Conservation (phyloP, 2,888 invertebrate genomes). For the Diaphora mendica region DNA sequence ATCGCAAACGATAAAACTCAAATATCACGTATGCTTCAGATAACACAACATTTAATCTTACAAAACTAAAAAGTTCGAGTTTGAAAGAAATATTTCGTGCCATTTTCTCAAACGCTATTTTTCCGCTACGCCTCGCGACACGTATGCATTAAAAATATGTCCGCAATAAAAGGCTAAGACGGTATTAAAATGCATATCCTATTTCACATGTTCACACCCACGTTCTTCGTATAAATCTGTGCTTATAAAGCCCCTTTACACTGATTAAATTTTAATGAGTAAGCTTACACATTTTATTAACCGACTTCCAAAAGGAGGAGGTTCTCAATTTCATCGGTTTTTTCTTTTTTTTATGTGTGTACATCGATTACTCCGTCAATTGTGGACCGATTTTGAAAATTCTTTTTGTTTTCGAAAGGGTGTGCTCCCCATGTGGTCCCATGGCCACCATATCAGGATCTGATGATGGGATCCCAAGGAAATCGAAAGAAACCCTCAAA, state of each 20-base stretch:
- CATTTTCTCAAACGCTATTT: slow-evolving; percentile 24
- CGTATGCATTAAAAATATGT: slow-evolving; percentile 47
- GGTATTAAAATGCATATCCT: slow-evolving; percentile 62
- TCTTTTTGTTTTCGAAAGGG: no score
- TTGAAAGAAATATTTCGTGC: slow-evolving; percentile 6
- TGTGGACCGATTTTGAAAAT: no score
- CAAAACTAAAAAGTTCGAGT: slow-evolving; percentile 1
- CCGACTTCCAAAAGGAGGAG: no score
- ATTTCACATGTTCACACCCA: slow-evolving; percentile 44
- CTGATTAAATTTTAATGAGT: neutral
- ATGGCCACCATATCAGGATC: no score
- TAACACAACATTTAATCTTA: neutral
- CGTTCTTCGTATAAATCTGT: slow-evolving; percentile 57
- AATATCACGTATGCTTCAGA: neutral
- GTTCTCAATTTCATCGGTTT: no score
- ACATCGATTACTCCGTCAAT: no score
- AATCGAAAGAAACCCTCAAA: no score
- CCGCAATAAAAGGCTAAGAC: slow-evolving; percentile 41
- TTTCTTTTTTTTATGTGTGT: no score
- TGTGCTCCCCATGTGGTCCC: no score
- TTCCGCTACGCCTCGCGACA: slow-evolving; percentile 35
- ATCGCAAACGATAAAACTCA: neutral
- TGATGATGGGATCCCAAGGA: no score
- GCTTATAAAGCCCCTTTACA: slow-evolving; percentile 44
- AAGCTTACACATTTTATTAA: no score